phyloP scores from a whole-genome alignment of 2,797 vertebrate species.

The Heterohyrax brucei region DNA sequence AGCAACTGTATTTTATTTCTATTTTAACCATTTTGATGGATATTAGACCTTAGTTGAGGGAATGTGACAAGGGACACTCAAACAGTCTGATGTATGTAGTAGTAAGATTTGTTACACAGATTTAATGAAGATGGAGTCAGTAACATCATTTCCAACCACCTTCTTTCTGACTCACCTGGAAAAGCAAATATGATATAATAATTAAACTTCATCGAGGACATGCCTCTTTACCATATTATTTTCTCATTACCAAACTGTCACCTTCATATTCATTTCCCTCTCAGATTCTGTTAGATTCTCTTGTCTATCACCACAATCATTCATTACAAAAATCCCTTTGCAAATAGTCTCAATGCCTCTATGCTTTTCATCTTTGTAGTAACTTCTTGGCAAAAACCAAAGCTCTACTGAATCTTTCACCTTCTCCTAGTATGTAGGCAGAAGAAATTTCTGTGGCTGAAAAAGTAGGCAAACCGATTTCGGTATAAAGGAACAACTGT shows the following conservation, averaged over 20 bases:
- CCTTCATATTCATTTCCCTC: no score
- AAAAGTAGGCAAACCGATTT: background rate
- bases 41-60: no score
- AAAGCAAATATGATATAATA: background rate
- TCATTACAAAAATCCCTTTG: background rate
- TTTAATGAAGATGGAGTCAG: no score
- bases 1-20: no score
- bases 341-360: background rate
- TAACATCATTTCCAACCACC: background rate
- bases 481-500: background rate
- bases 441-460: background rate
- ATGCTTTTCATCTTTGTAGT: background rate
- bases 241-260: background rate
- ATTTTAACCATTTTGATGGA: no score
- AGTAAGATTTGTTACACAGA: no score
- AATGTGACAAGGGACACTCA: no score
- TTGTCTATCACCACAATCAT: background rate
- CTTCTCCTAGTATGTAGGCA: background rate
- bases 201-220: background rate
- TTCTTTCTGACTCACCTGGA: background rate
- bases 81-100: no score
- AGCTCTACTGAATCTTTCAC: background rate
- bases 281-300: background rate
- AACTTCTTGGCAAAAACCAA: background rate
- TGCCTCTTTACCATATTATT: background rate